Evolutionary conservation across 2,113 vertebrate species (phyloP).

Genomic region (Bubo blakistoni): DNA sequence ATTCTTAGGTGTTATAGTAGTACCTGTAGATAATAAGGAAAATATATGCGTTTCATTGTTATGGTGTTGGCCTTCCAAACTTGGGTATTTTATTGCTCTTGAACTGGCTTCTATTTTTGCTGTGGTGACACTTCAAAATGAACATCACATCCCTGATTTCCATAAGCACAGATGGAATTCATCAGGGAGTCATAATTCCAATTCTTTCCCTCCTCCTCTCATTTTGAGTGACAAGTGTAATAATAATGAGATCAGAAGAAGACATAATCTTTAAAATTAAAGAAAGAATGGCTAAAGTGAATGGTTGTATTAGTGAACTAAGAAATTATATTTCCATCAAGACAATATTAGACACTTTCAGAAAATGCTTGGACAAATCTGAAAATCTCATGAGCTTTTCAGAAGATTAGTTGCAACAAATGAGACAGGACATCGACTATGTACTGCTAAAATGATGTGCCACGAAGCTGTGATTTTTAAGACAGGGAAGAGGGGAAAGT

Average conservation of each 20-base stretch:
- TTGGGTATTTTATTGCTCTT: background rate
- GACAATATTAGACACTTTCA: conserved; percentile 51
- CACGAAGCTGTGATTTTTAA: background rate
- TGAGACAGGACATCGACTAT: background rate
- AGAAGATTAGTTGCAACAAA: conserved; percentile 35
- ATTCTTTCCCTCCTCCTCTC: conserved; percentile 41
- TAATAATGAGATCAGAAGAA: conserved; percentile 59
- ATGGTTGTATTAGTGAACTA: conserved; percentile 44
- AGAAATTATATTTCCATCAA: conserved; percentile 64
- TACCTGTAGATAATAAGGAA: background rate
- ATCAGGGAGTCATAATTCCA: conserved; percentile 44
- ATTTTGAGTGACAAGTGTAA: conserved; percentile 61
- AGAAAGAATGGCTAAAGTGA: conserved; percentile 45
- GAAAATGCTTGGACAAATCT: conserved; percentile 55
- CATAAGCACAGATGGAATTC: conserved; percentile 45
- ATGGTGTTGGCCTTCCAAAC: background rate
- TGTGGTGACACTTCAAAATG: conserved; percentile 34
- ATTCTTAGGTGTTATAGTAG: background rate
- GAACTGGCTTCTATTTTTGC: conserved; percentile 22
- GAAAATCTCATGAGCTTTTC: conserved; percentile 40
- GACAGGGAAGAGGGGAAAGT: background rate
- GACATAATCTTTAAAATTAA: conserved; percentile 61
- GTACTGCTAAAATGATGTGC: background rate
- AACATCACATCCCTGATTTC: conserved; percentile 36
- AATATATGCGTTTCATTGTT: background rate